Evolutionary conservation across 2,113 vertebrate species (phyloP), one percentile per base, ranked within the genome.

Genomic region (Larimichthys crocea): DNA sequence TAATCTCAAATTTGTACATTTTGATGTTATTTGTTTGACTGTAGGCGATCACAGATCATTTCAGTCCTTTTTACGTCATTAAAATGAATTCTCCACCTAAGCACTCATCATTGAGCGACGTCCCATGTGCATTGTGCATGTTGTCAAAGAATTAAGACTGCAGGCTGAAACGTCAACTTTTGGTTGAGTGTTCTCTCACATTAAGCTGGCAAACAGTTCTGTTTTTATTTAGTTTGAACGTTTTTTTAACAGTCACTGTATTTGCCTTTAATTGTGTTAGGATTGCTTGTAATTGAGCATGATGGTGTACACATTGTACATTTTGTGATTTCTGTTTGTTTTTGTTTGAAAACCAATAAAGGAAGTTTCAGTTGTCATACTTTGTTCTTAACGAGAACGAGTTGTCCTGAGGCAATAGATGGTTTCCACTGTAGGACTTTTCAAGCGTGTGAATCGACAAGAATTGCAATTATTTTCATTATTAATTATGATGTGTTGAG

Each of bases 281-380:
- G 68, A 84, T 60, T 31, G 31, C 17, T 60, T 75, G 61, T 10
- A 44, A 11, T 63, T 52, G 35, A 65, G 68, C 60, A 56, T 61
- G 68, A 69, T 69, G 69, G 46, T 83, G 24, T 50, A 66, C 61
- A 71, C 40, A 19, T 68, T 40, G 55, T 63, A 53, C 67, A 46
- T 72, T 75, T 44, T 72, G 56, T 72, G 56, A 64, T 68, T 74
- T 82, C 42, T 40, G 35, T 40, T 31, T 31, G 31, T 6, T 31
- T 31, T 31, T 66, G 55, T 80, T 73, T 80, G 22, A 66, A 83
- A 79, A 46, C 59, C 48, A 91, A 80, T 87, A 84, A 88, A 90
- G 59, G 24, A 35, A 46, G 48, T 46, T 31, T 74, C 48, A 3
- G 22, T 76, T 59, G 44, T 26, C 49, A n/a, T 4, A 57, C 3